These are phyloP conservation scores for Trachops cirrhosus DNA, from an alignment of 2,797 vertebrate genomes.

Conservation along the genomic window DNA sequence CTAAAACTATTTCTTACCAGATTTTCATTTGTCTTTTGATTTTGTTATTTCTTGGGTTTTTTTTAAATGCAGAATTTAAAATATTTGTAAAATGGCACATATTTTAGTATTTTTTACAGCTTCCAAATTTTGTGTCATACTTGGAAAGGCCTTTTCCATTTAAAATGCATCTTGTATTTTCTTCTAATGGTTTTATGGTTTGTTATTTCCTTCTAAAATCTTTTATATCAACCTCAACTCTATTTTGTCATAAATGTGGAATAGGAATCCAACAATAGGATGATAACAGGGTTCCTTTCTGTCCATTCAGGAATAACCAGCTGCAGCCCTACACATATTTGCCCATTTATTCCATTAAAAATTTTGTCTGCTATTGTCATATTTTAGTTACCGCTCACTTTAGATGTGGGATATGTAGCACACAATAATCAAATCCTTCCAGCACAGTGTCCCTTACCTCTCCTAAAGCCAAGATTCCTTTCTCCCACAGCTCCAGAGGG, in stretches of 20 bases:
- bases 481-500: background rate
- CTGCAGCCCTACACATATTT: background rate
- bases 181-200: background rate
- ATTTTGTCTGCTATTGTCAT: background rate
- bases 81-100: background rate
- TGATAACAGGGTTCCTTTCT: background rate
- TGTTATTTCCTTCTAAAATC: slow-evolving; percentile 7
- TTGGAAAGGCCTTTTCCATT: background rate
- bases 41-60: background rate
- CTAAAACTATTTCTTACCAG: background rate
- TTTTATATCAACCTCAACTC: slow-evolving; percentile 6
- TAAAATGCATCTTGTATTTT: background rate
- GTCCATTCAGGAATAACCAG: background rate
- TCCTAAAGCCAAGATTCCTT: background rate
- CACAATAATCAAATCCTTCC: background rate
- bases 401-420: background rate
- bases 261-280: background rate
- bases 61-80: background rate
- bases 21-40: background rate
- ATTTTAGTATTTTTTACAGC: background rate
- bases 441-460: background rate
- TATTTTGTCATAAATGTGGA: background rate
- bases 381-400: background rate
- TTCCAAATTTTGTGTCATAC: background rate
- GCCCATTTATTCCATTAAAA: background rate